Conservation (phyloP, 1,140 invertebrate genomes). For the Lanistes nyassanus region DNA sequence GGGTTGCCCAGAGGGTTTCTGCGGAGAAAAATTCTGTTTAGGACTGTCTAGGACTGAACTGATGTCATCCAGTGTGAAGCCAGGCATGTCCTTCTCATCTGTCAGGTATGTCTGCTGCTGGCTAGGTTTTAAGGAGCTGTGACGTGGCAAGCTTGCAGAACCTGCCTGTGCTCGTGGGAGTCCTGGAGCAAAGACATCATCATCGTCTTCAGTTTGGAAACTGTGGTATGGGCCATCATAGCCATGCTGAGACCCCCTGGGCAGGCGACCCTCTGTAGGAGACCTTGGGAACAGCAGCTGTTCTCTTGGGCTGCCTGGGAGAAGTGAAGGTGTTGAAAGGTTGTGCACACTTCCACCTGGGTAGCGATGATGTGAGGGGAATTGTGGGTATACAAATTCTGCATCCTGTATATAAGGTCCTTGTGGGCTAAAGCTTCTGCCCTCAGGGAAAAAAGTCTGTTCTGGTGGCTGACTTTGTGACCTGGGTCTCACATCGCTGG, state of each 20-base stretch:
- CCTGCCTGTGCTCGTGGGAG: constrained; percentile 2
- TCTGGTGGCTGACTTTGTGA: too few relatives aligned
- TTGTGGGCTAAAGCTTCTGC: too few relatives aligned
- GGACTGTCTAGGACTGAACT: constrained; percentile 58
- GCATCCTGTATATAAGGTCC: too few relatives aligned
- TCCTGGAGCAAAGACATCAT: constrained; percentile 44
- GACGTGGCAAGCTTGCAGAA: constrained; percentile 43
- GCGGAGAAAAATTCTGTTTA: constrained; percentile 29
- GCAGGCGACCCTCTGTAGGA: neutral
- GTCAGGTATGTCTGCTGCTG: constrained; percentile 46
- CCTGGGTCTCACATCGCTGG: too few relatives aligned
- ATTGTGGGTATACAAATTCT: neutral
- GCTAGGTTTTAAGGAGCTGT: constrained; percentile 53
- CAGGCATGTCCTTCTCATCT: constrained; percentile 28
- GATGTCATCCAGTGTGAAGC: constrained; percentile 50
- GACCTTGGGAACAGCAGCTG: neutral
- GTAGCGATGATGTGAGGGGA: neutral
- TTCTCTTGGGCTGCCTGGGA: neutral
- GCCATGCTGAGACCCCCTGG: neutral
- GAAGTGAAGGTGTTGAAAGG: neutral
- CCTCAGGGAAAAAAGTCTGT: too few relatives aligned
- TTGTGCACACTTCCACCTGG: neutral
- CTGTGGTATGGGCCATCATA: constrained; percentile 34
- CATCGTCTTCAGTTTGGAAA: constrained; percentile 43
- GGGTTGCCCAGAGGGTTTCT: neutral